phyloP scores from a whole-genome alignment of 2,797 vertebrate species.

The Sebastes vulpes region DNA sequence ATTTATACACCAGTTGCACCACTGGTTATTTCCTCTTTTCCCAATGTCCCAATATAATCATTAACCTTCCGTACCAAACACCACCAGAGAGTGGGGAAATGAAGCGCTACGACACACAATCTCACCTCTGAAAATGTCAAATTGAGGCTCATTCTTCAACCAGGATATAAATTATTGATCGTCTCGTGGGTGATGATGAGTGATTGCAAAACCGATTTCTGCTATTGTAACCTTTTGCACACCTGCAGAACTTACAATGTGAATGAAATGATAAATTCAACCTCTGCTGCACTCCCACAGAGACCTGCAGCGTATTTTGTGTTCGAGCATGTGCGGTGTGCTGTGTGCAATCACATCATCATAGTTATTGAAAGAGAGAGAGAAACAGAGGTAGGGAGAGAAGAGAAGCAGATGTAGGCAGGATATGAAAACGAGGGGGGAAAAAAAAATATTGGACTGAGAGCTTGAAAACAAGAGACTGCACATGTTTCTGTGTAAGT shows the following conservation, averaged over 20 bases:
- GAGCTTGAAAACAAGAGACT: slow-evolving; percentile 45
- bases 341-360: slow-evolving; percentile 1
- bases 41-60: slow-evolving; percentile 16
- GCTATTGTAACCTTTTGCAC: slow-evolving; percentile 61
- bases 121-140: slow-evolving; percentile 43
- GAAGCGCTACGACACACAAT: not conserved
- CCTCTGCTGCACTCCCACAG: slow-evolving; percentile 5
- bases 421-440: slow-evolving; percentile 36
- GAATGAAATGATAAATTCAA: slow-evolving; percentile 39
- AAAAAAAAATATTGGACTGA: slow-evolving; percentile 5
- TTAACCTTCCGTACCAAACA: not conserved
- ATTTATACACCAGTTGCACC: slow-evolving; percentile 14
- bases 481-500: not conserved
- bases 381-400: not conserved
- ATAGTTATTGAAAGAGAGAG: slow-evolving; percentile 3
- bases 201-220: slow-evolving; percentile 48
- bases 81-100: slow-evolving; percentile 6
- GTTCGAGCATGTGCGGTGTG: not conserved
- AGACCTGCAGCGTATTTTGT: not conserved
- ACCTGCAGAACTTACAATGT: slow-evolving; percentile 48
- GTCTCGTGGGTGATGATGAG: slow-evolving; percentile 15
- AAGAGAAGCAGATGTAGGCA: slow-evolving; percentile 21
- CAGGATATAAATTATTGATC: slow-evolving; percentile 41
- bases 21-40: not conserved
- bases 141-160: slow-evolving; percentile 14